These are phyloP conservation scores for Drosophila ercepeae DNA, from an alignment of 1,140 invertebrate genomes.

Conservation along the genomic window DNA sequence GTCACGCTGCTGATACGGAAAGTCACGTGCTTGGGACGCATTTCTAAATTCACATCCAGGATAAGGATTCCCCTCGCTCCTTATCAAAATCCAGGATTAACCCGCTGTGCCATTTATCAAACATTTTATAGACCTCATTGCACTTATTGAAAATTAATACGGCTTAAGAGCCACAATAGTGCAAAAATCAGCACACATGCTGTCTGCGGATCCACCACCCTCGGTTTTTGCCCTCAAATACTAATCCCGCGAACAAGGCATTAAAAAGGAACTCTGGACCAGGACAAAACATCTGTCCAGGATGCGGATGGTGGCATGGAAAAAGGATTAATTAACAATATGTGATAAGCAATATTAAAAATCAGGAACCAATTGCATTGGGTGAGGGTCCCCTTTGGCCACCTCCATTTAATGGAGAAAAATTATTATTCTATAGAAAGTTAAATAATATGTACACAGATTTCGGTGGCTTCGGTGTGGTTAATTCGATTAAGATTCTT, in stretches of 20 bases:
- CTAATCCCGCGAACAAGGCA: slow-evolving; percentile 76
- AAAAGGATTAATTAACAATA: slow-evolving; percentile 73
- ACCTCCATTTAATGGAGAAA: slow-evolving; percentile 58
- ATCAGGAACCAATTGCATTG: slow-evolving; percentile 1
- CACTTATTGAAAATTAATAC: slow-evolving; percentile 81
- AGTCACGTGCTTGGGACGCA: slow-evolving; percentile 44
- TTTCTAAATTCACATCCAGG: not conserved
- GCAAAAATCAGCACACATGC: slow-evolving; percentile 77
- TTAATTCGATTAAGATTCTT: slow-evolving; percentile 68
- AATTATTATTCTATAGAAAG: slow-evolving; percentile 61
- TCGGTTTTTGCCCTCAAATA: slow-evolving; percentile 14
- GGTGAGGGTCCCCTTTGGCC: not conserved
- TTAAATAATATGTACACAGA: slow-evolving; percentile 68
- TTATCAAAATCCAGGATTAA: slow-evolving; percentile 26
- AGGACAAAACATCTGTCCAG: slow-evolving; percentile 63
- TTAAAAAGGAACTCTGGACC: slow-evolving; percentile 31
- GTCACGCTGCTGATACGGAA: slow-evolving; percentile 31
- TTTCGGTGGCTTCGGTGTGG: slow-evolving; percentile 45
- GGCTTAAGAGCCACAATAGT: slow-evolving; percentile 71
- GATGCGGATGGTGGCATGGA: slow-evolving; percentile 24
- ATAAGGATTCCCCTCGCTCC: not conserved
- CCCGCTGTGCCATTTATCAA: slow-evolving; percentile 70
- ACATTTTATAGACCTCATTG: slow-evolving; percentile 66
- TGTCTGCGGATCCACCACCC: slow-evolving; percentile 5
- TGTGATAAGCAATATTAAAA: slow-evolving; percentile 44